Evolutionary conservation across 2,888 invertebrate genomes (phyloP).

Genomic region (Blomia tropicalis): DNA sequence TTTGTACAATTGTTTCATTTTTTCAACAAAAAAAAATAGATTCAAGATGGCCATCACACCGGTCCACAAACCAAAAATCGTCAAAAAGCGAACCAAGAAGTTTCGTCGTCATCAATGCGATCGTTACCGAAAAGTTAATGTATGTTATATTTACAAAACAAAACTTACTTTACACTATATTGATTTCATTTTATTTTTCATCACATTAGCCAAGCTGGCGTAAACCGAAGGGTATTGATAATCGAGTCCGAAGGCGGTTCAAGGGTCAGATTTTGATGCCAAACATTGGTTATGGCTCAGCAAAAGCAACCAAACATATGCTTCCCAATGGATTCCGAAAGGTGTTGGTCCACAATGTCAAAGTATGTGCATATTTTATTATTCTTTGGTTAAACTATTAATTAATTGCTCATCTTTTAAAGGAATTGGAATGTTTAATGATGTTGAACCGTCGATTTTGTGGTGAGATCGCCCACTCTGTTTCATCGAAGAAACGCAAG

Average conservation of each 20-base stretch:
- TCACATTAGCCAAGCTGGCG: slow-evolving; percentile 75
- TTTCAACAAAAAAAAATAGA: neutral
- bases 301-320: slow-evolving; percentile 85
- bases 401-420: slow-evolving; percentile 29
- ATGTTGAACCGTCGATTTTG: slow-evolving; percentile 97
- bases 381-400: neutral
- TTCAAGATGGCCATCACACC: slow-evolving; percentile 55
- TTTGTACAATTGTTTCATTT: neutral
- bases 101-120: slow-evolving; percentile 98
- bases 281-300: slow-evolving; percentile 94
- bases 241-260: slow-evolving; percentile 94
- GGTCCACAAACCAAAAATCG: slow-evolving; percentile 68
- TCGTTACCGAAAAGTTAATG: slow-evolving; percentile 86
- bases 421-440: slow-evolving; percentile 91
- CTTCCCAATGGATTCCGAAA: slow-evolving; percentile 94
- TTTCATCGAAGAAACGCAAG: slow-evolving; percentile 94
- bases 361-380: slow-evolving; percentile 42
- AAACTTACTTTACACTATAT: neutral
- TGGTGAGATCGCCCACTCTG: slow-evolving; percentile 92
- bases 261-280: slow-evolving; percentile 99
- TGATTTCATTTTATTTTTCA: slow-evolving; percentile 32
- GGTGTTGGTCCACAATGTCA: slow-evolving; percentile 72
- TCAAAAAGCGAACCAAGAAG: slow-evolving; percentile 94
- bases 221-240: slow-evolving; percentile 99
- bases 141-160: too few species aligned